phyloP scores from a whole-genome alignment of 1,140 invertebrate species.

The Ceratosolen solmsi region DNA sequence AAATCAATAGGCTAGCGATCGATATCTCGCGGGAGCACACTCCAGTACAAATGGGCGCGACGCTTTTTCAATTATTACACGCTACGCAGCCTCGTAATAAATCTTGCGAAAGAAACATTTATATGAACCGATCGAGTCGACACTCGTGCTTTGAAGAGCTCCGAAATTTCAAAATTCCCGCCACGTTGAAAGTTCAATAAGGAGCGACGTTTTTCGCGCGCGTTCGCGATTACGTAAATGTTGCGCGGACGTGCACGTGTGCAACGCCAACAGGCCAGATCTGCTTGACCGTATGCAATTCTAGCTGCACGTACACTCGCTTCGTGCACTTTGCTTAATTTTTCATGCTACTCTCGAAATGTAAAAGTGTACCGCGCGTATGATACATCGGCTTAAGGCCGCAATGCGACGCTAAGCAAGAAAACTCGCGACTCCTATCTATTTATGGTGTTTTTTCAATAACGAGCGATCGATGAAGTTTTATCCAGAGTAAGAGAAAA shows the following conservation, averaged over 20 bases:
- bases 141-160: not conserved
- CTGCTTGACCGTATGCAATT: too few species aligned
- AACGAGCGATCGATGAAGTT: not conserved
- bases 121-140: too few species aligned
- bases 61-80: not conserved
- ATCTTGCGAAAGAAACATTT: too few species aligned
- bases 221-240: too few species aligned
- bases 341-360: not conserved
- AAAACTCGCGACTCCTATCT: too few species aligned
- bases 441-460: not conserved
- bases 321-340: not conserved
- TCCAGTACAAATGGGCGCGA: slow-evolving; percentile 34
- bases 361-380: not conserved
- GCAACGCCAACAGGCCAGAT: too few species aligned
- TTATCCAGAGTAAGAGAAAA: too few species aligned
- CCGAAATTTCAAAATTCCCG: not conserved
- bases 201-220: too few species aligned
- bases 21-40: slow-evolving; percentile 62
- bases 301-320: too few species aligned
- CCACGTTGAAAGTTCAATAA: not conserved
- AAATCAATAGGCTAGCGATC: slow-evolving; percentile 67
- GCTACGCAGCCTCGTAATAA: too few species aligned
- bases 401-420: not conserved
- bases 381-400: not conserved
- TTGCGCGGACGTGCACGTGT: too few species aligned